phyloP scores from a whole-genome alignment of 1,140 invertebrate species.

The Teleogryllus occipitalis region DNA sequence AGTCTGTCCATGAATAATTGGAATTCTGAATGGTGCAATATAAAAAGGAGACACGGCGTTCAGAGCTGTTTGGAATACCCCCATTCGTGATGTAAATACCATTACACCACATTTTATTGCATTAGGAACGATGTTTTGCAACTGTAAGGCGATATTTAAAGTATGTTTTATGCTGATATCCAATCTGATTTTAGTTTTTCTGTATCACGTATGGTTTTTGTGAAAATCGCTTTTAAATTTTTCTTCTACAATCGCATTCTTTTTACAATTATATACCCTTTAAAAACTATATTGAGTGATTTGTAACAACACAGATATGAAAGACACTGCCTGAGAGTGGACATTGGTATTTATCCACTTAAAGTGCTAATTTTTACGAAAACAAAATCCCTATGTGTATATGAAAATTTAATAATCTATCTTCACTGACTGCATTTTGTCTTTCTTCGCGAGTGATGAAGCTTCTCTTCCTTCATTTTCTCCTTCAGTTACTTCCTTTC shows the following conservation, averaged over 20 bases:
- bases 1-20: too few species aligned
- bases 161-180: neutral
- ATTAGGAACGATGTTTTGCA: neutral
- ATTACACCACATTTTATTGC: neutral
- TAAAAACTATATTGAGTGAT: neutral
- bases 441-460: neutral
- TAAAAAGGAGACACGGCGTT: too few species aligned
- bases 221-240: neutral
- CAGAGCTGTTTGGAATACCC: too few species aligned
- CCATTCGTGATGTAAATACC: too few species aligned
- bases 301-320: neutral
- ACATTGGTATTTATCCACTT: neutral
- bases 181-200: slow-evolving; percentile 3
- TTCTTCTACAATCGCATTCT: neutral
- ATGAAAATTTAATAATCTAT: neutral
- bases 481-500: neutral
- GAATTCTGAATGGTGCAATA: too few species aligned
- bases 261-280: neutral
- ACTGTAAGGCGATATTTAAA: neutral
- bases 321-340: neutral
- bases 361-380: neutral
- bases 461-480: neutral
- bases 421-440: neutral
- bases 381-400: too few species aligned
- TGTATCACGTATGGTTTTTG: neutral